Conservation (phyloP, 2,113 vertebrate species). For the Trichomycterus rosablanca region DNA sequence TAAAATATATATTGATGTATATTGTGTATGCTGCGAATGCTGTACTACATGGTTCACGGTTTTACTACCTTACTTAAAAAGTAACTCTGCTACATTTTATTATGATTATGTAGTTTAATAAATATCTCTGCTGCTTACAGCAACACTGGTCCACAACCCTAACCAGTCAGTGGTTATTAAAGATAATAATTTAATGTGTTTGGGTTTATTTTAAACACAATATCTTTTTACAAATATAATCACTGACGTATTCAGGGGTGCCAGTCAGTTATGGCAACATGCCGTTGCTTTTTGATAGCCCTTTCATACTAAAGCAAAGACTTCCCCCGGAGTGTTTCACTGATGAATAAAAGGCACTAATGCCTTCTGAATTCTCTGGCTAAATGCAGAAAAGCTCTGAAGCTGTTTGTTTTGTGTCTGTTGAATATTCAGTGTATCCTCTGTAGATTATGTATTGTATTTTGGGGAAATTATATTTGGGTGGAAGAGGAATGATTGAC, state of each 20-base stretch:
- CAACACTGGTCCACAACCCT: no score
- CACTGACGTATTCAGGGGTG: conserved; percentile 19
- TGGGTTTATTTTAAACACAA: no score
- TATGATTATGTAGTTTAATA: no score
- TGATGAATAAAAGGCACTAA: conserved; percentile 12
- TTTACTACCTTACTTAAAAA: no score
- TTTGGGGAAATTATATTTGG: conserved; percentile 23
- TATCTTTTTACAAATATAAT: no score
- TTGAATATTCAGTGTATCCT: conserved; percentile 11
- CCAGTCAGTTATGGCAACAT: conserved; percentile 29
- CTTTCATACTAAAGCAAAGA: conserved; percentile 36
- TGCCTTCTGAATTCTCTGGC: not conserved
- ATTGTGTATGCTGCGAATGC: no score
- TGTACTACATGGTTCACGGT: no score
- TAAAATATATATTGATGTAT: no score
- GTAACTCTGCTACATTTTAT: no score
- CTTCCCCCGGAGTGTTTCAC: conserved; percentile 23
- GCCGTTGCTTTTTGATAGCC: conserved; percentile 12
- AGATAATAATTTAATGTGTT: no score
- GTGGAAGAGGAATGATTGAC: conserved; percentile 15
- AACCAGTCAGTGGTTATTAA: no score
- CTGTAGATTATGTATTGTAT: conserved; percentile 19
- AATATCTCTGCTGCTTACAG: no score
- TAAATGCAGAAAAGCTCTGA: not conserved
- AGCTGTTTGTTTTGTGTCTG: conserved; percentile 15